A percentile compares a stretch with the other conserved stretches of the same genome.
Evolutionary conservation across 2,888 invertebrate genomes (phyloP).

Genomic region (Leucophenga montana): DNA sequence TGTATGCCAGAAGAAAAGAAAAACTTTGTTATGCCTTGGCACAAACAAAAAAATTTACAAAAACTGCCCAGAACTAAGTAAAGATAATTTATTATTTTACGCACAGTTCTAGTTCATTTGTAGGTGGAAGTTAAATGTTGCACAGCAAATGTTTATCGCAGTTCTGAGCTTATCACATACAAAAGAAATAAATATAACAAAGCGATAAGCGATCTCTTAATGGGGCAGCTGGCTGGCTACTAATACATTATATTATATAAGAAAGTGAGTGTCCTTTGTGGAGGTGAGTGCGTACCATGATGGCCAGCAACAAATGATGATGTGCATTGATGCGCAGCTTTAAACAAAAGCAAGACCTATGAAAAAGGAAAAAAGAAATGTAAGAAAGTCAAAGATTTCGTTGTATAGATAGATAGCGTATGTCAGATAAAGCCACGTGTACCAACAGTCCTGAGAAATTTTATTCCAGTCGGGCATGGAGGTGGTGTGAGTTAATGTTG

Average conservation of each 20-base stretch:
- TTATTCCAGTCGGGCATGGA: not conserved
- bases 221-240: constrained; percentile 11
- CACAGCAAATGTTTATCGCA: not conserved
- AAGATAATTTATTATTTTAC: constrained; percentile 22
- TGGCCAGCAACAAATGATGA: constrained; percentile 47
- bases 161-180: constrained; percentile 10
- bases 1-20: not conserved
- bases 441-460: too few species aligned
- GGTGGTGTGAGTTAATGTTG: not conserved
- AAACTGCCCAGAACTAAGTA: not conserved
- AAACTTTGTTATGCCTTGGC: not conserved
- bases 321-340: constrained; percentile 65
- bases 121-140: not conserved
- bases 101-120: not conserved
- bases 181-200: constrained; percentile 13
- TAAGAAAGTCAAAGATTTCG: not conserved
- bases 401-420: not conserved
- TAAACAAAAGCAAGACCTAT: constrained; percentile 49
- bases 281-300: too few species aligned
- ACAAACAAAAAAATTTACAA: not conserved
- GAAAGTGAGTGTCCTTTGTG: too few species aligned
- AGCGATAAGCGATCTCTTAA: constrained; percentile 24
- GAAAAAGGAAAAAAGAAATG: not conserved
- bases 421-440: not conserved
- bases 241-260: not conserved